Base-by-base conservation (phyloP, 2,113 vertebrate genomes). In the Gavialis gangeticus region DNA sequence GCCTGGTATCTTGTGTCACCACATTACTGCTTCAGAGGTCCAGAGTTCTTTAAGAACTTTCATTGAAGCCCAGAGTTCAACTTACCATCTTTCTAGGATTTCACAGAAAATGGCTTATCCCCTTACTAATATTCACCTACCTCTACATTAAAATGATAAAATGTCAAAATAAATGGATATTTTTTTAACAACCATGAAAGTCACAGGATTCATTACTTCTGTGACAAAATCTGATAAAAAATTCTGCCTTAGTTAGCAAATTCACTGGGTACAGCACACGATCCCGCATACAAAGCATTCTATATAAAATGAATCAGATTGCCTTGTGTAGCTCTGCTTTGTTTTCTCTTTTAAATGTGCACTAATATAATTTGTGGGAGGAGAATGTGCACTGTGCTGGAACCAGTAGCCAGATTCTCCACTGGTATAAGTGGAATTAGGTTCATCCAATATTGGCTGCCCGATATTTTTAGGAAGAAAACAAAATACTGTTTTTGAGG, bases 41-140 rank as follows among this genome's bases (percentile, higher is more conserved):
- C 19, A 84, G 15, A 54, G 59, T 2, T 85, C 28, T 77, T 80
- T 67, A 81, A 27, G 19, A 90, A 89, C 37, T 79, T 85, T 58
- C 37, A 73, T 77, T 17, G 22, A 25, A 89, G 87, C 18, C 16
- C 60, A 3, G 0, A 79, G 11, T 13, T 28, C 67, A 88, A 87
- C 82, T 71, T 75, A 66, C 6, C 19, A 22, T 16, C 28, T 77
- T 87, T 82, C 18, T 69, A 75, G 2, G 12, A 24, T 56, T 80
- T 92, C 46, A 78, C 13, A 92, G 88, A 87, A 55, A 82, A 7
- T 79, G 88, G 6, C 82, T 86, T 17, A 87, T 46, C 27, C 66
- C 22, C 34, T 84, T 84, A 71, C 6, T 14, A 63, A 60, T 13
- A 75, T 78, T 82, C 28, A 87, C 24, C 3, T 10, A 89, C 28